phyloP scores from a whole-genome alignment of 1,140 invertebrate genomes.

The Pachypeltis micranthus region DNA sequence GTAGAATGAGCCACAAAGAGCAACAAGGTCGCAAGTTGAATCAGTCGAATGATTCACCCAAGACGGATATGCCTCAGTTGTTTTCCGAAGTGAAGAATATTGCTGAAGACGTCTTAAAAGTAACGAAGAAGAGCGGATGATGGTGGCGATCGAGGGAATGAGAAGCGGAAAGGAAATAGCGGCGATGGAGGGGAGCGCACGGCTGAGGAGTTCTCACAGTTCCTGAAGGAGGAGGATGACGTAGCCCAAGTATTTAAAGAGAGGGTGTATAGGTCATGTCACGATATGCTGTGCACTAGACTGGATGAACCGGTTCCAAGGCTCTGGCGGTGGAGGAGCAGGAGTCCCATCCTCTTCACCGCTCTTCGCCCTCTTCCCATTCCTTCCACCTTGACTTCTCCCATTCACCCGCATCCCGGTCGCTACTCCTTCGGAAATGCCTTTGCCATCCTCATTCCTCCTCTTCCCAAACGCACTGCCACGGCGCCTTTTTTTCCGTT shows the following conservation, averaged over 20 bases:
- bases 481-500: background rate
- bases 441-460: no score
- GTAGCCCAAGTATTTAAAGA: conserved; percentile 6
- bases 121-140: background rate
- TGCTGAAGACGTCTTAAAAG: background rate
- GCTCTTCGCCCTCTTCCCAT: no score
- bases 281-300: conserved; percentile 9
- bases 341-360: conserved; percentile 1
- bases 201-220: conserved; percentile 2
- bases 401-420: conserved; percentile 5
- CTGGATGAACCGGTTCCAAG: conserved; percentile 9
- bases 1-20: no score
- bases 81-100: no score
- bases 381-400: background rate
- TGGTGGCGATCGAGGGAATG: background rate
- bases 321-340: no score
- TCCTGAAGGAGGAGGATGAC: conserved; percentile 7
- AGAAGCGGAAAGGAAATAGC: background rate
- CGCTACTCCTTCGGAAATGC: no score
- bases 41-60: no score
- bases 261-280: conserved; percentile 9
- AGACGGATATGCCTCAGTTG: no score
- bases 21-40: no score
- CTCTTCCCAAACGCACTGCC: background rate
- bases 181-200: background rate